Evolutionary conservation across 2,113 vertebrate species (phyloP).

Genomic region (Myrmophylax atrothorax): DNA sequence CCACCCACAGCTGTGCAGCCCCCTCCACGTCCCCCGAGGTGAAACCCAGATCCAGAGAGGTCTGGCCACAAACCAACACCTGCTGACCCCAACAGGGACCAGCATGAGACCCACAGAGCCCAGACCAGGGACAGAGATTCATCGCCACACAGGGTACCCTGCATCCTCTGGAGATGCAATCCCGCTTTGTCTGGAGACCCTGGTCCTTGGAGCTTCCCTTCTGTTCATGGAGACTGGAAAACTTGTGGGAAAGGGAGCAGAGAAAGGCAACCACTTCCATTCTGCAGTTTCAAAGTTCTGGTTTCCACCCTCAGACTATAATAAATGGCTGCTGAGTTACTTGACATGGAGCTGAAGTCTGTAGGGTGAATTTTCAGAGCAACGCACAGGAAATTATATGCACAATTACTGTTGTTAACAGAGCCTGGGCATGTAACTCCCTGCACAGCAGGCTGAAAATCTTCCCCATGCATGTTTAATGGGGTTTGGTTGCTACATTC

Average conservation of each 20-base stretch:
- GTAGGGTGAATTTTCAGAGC: slow-evolving; percentile 68
- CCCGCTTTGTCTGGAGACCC: background rate
- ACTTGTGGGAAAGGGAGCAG: background rate
- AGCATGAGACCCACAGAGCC: background rate
- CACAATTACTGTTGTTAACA: slow-evolving; percentile 77
- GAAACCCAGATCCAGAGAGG: background rate
- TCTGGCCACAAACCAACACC: background rate
- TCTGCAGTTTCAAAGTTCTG: background rate
- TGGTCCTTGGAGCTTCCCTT: background rate
- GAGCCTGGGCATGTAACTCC: slow-evolving; percentile 73
- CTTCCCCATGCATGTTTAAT: slow-evolving; percentile 75
- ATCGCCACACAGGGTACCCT: background rate
- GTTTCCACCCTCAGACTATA: background rate
- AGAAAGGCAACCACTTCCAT: accelerated
- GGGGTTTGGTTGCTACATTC: slow-evolving; percentile 69
- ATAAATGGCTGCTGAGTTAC: slow-evolving; percentile 50
- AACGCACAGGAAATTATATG: slow-evolving; percentile 71
- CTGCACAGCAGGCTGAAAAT: slow-evolving; percentile 74
- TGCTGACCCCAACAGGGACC: background rate
- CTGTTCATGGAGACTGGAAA: accelerated
- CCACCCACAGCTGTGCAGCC: background rate
- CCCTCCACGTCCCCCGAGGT: background rate
- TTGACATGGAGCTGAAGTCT: slow-evolving; percentile 65
- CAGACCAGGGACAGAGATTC: background rate
- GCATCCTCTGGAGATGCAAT: background rate